These are phyloP conservation scores for Phainopepla nitens DNA, from an alignment of 2,113 vertebrate genomes.

Conservation along the genomic window DNA sequence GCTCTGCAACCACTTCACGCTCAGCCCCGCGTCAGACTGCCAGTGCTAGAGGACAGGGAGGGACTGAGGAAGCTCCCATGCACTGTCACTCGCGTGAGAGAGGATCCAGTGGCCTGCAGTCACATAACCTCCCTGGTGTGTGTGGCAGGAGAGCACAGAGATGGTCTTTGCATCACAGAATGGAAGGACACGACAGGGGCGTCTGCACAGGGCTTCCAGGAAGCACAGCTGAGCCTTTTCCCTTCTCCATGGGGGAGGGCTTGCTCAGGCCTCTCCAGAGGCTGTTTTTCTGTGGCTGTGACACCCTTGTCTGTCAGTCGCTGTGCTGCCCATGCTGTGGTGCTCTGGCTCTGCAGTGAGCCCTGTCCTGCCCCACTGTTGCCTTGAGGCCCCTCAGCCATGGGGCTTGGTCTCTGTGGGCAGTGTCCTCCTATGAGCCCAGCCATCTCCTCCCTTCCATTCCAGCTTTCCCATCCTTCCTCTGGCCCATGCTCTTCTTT, in stretches of 20 bases:
- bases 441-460: background rate
- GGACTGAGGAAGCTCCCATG: background rate
- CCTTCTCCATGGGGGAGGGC: accelerated
- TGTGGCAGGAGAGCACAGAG: background rate
- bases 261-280: background rate
- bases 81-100: background rate
- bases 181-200: accelerated
- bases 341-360: background rate
- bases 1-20: slow-evolving; percentile 39
- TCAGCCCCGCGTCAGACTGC: background rate
- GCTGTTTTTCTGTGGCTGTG: background rate
- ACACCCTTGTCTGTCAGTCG: accelerated
- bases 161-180: background rate
- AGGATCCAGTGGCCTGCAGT: background rate
- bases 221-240: background rate
- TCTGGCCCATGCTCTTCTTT: background rate
- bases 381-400: background rate
- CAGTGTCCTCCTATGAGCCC: background rate
- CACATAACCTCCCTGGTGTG: background rate
- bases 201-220: background rate
- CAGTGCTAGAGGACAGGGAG: background rate
- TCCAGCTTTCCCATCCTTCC: background rate
- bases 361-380: background rate
- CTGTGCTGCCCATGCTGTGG: accelerated
- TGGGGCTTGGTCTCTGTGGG: accelerated